These are phyloP conservation scores for Rissa tridactyla DNA, from an alignment of 2,113 vertebrate genomes.

Conservation along the genomic window DNA sequence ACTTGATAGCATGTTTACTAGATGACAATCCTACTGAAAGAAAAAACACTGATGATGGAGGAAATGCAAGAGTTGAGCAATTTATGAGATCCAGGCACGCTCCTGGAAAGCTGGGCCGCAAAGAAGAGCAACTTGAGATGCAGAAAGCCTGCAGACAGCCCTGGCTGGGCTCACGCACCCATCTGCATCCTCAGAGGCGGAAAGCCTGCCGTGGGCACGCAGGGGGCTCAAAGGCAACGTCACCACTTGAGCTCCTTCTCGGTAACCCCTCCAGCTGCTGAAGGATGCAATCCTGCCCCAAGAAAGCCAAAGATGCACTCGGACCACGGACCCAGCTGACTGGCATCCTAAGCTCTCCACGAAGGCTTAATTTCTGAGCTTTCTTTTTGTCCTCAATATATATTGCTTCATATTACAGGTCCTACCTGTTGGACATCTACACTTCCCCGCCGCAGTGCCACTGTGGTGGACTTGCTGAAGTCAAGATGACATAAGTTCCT, in stretches of 20 bases:
- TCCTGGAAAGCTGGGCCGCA: neutral
- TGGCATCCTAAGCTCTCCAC: accelerated
- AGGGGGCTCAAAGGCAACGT: no score
- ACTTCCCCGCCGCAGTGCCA: neutral
- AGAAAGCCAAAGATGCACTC: neutral
- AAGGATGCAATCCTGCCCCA: neutral
- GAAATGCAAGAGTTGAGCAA: neutral
- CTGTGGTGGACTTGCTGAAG: neutral
- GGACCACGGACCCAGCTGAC: accelerated
- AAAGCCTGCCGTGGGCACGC: neutral
- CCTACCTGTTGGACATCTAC: neutral
- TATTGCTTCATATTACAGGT: no score
- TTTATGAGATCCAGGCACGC: neutral
- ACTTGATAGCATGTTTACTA: no score
- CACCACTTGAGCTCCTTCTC: neutral
- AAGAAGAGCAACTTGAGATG: neutral
- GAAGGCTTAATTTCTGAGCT: neutral
- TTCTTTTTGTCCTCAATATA: neutral
- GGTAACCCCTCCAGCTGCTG: neutral
- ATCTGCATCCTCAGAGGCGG: no score
- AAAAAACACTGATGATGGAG: neutral
- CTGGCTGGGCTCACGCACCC: neutral
- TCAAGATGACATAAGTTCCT: neutral
- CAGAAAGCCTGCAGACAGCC: neutral
- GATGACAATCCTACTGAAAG: neutral